Evolutionary conservation across 2,888 invertebrate species (phyloP).

Genomic region (Cremastinae sp.): DNA sequence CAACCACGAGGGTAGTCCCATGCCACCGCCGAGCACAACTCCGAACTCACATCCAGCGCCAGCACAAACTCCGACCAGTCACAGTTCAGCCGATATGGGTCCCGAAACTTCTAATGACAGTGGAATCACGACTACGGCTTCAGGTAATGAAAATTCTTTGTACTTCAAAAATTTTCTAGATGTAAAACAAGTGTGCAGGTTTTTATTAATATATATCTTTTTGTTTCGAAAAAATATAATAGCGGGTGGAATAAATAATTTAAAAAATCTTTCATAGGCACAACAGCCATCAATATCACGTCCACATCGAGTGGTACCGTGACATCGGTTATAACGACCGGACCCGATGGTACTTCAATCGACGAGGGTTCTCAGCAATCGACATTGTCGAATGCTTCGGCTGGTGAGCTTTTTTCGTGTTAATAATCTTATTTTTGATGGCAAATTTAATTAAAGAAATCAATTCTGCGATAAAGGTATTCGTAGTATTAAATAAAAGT

Average conservation of each 20-base stretch:
- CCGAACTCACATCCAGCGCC: constrained; percentile 79
- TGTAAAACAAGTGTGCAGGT: background rate
- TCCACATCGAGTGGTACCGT: constrained; percentile 84
- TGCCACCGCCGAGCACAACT: constrained; percentile 83
- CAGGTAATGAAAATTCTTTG: constrained; percentile 73
- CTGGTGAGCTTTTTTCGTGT: constrained; percentile 83
- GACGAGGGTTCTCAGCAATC: constrained; percentile 97
- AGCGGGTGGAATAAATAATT: background rate
- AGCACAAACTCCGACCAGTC: constrained; percentile 73
- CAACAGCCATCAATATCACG: constrained; percentile 78
- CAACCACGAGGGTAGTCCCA: constrained; percentile 79
- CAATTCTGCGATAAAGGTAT: no score
- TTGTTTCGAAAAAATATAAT: background rate
- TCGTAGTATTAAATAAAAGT: no score
- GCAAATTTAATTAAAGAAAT: no score
- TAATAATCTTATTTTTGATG: constrained; percentile 14
- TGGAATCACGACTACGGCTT: constrained; percentile 84
- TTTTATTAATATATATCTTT: background rate
- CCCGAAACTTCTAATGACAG: constrained; percentile 81
- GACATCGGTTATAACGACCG: constrained; percentile 93
- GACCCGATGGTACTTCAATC: constrained; percentile 93
- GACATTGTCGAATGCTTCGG: constrained; percentile 95
- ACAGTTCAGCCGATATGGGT: constrained; percentile 74
- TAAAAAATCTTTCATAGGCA: constrained; percentile 68
- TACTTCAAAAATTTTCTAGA: no score